These are phyloP conservation scores for Oceanites oceanicus DNA, from an alignment of 2,113 vertebrate genomes.

Conservation along the genomic window DNA sequence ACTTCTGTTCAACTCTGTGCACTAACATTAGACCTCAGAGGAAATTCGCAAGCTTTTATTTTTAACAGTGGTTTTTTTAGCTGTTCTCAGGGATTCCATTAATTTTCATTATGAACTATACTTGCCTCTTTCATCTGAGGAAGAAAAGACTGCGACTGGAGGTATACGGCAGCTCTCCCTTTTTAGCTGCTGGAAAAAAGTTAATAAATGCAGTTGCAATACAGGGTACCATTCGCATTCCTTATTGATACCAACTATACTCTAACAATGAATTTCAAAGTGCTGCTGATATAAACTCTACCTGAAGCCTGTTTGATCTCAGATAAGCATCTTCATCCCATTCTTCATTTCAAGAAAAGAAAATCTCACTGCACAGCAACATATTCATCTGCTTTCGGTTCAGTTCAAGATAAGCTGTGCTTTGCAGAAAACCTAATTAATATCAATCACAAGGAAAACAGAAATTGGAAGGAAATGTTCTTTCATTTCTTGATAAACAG, in stretches of 20 bases:
- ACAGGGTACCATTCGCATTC: slow-evolving; percentile 63
- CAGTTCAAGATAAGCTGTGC: slow-evolving; percentile 70
- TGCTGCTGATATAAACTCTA: slow-evolving; percentile 71
- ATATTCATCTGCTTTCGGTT: slow-evolving; percentile 73
- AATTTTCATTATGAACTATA: slow-evolving; percentile 48
- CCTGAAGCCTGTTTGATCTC: slow-evolving; percentile 73
- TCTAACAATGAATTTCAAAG: slow-evolving; percentile 76
- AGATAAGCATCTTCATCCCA: slow-evolving; percentile 77
- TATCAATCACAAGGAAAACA: slow-evolving; percentile 74
- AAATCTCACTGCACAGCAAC: slow-evolving; percentile 50
- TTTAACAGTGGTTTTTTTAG: not conserved
- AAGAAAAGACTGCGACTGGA: slow-evolving; percentile 36
- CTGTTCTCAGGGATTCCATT: slow-evolving; percentile 30
- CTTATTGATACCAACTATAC: slow-evolving; percentile 62
- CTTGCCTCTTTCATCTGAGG: slow-evolving; percentile 38
- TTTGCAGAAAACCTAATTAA: slow-evolving; percentile 77
- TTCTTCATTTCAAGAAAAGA: slow-evolving; percentile 73
- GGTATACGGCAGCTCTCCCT: not conserved
- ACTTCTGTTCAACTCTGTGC: not conserved
- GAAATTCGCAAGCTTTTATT: slow-evolving; percentile 19
- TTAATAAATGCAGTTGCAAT: slow-evolving; percentile 70
- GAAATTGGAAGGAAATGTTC: slow-evolving; percentile 65
- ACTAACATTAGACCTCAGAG: not conserved
- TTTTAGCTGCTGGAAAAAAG: slow-evolving; percentile 58
- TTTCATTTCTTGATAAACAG: slow-evolving; percentile 73